Conservation (phyloP, 2,888 invertebrate genomes). For the Drosophila quinaria region DNA sequence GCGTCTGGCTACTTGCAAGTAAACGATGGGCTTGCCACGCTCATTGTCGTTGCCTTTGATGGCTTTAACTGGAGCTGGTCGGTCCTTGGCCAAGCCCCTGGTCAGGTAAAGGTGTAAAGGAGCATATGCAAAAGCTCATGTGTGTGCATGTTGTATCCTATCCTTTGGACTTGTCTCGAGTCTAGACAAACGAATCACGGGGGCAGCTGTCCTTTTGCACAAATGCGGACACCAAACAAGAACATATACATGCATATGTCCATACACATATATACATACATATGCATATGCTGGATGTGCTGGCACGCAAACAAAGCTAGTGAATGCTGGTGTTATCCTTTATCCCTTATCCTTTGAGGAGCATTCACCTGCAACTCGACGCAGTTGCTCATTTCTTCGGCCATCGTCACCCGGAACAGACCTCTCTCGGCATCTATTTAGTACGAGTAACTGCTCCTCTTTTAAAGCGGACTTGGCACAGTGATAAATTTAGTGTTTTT, state of each 20-base stretch:
- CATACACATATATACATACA: no score
- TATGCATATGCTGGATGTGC: constrained; percentile 33
- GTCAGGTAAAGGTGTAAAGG: background rate
- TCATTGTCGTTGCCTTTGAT: constrained; percentile 26
- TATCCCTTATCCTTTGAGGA: constrained; percentile 52
- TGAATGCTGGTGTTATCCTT: constrained; percentile 40
- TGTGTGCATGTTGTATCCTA: constrained; percentile 50
- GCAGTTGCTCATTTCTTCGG: constrained; percentile 61
- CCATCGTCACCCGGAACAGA: constrained; percentile 40
- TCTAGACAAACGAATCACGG: constrained; percentile 71
- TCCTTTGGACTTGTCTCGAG: constrained; percentile 60
- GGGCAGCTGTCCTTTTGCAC: constrained; percentile 60
- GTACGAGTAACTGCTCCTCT: constrained; percentile 1
- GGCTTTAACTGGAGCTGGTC: background rate
- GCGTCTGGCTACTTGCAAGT: constrained; percentile 19
- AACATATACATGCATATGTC: background rate
- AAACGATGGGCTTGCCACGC: constrained; percentile 39
- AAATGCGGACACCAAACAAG: constrained; percentile 30
- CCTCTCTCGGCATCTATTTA: constrained; percentile 14
- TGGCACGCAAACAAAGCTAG: constrained; percentile 59
- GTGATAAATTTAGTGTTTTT: constrained; percentile 1
- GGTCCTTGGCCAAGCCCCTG: constrained; percentile 55
- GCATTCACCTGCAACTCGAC: constrained; percentile 36
- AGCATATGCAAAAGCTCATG: constrained; percentile 63
- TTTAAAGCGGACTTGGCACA: background rate